A percentile compares a stretch with the other conserved stretches of the same genome.
Conservation (phyloP, 1,140 invertebrate species). For the Sogatella furcifera region DNA sequence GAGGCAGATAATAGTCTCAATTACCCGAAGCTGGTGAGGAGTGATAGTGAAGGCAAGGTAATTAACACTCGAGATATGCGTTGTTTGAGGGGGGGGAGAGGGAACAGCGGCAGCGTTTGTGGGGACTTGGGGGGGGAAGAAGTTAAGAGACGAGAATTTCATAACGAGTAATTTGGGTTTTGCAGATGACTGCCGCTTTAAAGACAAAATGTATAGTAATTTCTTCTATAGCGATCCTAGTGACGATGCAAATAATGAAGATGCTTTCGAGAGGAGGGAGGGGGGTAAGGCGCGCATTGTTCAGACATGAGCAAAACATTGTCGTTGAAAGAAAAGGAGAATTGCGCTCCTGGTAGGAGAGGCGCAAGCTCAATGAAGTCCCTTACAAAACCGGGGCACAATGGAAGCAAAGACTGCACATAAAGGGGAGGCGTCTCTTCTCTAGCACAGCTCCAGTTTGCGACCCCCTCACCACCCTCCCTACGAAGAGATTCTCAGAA, state of each 20-base stretch:
- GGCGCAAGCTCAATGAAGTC: conserved; percentile 5
- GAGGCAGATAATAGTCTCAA: conserved; percentile 4
- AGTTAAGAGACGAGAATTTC: conserved; percentile 4
- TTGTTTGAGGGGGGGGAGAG: not conserved
- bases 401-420: not conserved
- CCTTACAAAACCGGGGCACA: not conserved
- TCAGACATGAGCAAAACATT: conserved; percentile 10
- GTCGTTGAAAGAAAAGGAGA: conserved; percentile 4
- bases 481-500: not conserved
- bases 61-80: conserved; percentile 7
- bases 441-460: no score
- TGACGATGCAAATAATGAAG: conserved; percentile 7
- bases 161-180: conserved; percentile 11
- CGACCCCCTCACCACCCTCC: no score
- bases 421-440: no score
- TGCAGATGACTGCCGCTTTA: conserved; percentile 11
- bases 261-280: not conserved
- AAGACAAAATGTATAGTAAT: conserved; percentile 7
- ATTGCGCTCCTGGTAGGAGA: not conserved
- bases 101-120: not conserved
- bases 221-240: conserved; percentile 2
- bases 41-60: conserved; percentile 5
- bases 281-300: not conserved
- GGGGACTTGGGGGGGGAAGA: not conserved
- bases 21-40: not conserved